Conservation (phyloP, 2,888 invertebrate species). For the Cryptocheilus praepositus region DNA sequence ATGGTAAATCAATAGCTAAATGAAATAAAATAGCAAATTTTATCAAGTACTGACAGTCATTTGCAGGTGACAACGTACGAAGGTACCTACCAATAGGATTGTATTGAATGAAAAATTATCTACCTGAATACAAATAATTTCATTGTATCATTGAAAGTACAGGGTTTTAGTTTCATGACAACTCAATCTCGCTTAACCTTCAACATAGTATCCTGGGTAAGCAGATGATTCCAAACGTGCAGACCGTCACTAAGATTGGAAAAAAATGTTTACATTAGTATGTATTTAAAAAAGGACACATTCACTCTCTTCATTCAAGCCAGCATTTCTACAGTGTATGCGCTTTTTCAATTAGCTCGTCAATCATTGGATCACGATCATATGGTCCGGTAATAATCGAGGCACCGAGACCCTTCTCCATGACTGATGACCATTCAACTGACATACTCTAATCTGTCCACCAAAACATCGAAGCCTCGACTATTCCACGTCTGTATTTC, state of each 20-base stretch:
- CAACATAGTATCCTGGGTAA: slow-evolving; percentile 72
- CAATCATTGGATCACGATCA: too few relatives aligned
- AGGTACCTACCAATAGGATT: background rate
- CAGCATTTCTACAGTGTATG: slow-evolving; percentile 33
- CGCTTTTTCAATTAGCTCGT: too few relatives aligned
- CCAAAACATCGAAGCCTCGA: too few relatives aligned
- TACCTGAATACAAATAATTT: slow-evolving; percentile 35
- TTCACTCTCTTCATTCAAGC: slow-evolving; percentile 66
- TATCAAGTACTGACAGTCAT: background rate
- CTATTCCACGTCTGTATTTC: too few relatives aligned
- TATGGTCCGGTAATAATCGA: too few relatives aligned
- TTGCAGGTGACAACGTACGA: background rate
- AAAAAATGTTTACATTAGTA: slow-evolving; percentile 74
- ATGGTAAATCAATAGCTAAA: slow-evolving; percentile 1
- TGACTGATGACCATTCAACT: too few relatives aligned
- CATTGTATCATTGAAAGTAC: slow-evolving; percentile 45
- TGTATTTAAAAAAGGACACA: slow-evolving; percentile 67
- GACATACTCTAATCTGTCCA: too few relatives aligned
- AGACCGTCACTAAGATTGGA: slow-evolving; percentile 74
- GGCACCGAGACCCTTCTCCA: too few relatives aligned
- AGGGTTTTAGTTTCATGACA: slow-evolving; percentile 50
- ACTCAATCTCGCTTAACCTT: slow-evolving; percentile 71
- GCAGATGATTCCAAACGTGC: slow-evolving; percentile 72
- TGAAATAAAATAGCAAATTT: background rate
- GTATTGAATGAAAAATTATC: background rate